Conservation (phyloP, 2,113 vertebrate species). For the Lynx canadensis region DNA sequence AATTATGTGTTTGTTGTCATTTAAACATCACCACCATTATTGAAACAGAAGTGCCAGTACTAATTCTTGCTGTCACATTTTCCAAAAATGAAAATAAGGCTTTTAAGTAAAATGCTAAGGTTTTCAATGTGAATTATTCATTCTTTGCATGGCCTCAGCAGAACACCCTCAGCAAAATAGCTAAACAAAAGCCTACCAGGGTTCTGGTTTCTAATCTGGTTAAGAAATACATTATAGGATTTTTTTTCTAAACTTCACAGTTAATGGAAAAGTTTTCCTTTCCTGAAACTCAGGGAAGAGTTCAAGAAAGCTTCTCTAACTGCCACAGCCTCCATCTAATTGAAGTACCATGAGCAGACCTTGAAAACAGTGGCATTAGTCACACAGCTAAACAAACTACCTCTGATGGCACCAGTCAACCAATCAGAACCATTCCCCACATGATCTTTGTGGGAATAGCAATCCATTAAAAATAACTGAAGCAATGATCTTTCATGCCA, state of each 20-base stretch:
- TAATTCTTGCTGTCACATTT: conserved; percentile 89
- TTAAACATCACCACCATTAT: conserved; percentile 88
- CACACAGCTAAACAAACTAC: conserved; percentile 81
- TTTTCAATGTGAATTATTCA: conserved; percentile 89
- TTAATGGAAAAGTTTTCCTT: conserved; percentile 83
- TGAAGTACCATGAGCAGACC: conserved; percentile 79
- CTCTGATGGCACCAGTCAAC: conserved; percentile 73
- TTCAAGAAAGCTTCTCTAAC: conserved; percentile 77
- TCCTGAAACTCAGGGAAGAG: conserved; percentile 76
- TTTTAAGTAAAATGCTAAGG: conserved; percentile 87
- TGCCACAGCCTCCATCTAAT: conserved; percentile 72
- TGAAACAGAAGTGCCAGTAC: conserved; percentile 87
- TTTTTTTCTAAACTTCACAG: conserved; percentile 83
- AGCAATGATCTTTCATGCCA: conserved; percentile 75
- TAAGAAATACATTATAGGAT: conserved; percentile 85
- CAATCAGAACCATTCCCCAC: conserved; percentile 65
- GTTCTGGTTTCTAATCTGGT: conserved; percentile 89
- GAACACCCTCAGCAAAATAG: conserved; percentile 87
- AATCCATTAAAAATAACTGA: conserved; percentile 82
- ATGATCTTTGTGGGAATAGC: conserved; percentile 76
- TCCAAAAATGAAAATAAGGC: conserved; percentile 86
- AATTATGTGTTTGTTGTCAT: conserved; percentile 88
- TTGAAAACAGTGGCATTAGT: conserved; percentile 81
- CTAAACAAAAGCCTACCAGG: conserved; percentile 88
- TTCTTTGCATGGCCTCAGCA: conserved; percentile 84